Conservation (phyloP, 2,113 vertebrate species). For the Sander vitreus region DNA sequence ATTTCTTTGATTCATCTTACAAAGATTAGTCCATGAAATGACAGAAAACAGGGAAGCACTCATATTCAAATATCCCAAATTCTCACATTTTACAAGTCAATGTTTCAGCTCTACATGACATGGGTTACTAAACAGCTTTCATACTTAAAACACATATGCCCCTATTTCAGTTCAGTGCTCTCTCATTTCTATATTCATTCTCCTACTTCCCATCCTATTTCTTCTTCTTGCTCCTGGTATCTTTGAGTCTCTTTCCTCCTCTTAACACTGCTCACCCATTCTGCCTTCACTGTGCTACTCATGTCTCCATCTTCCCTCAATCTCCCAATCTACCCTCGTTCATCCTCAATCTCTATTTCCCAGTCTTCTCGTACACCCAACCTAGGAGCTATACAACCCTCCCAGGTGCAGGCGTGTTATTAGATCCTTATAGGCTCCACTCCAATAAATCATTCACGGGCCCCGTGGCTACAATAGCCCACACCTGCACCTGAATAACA, state of each 20-base stretch:
- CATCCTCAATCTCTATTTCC: no score
- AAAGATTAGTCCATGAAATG: background rate
- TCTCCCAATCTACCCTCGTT: background rate
- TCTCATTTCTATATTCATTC: background rate
- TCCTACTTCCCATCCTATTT: background rate
- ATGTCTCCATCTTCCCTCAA: background rate
- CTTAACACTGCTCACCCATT: background rate
- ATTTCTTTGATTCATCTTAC: background rate
- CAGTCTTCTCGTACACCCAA: background rate
- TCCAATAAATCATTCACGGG: slow-evolving; percentile 64
- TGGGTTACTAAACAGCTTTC: background rate
- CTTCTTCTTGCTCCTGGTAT: background rate
- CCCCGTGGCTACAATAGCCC: slow-evolving; percentile 16
- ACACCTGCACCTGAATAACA: slow-evolving; percentile 50
- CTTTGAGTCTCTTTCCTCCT: background rate
- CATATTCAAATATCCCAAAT: background rate
- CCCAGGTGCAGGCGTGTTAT: slow-evolving; percentile 53
- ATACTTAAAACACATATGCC: background rate
- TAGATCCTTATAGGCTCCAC: slow-evolving; percentile 28
- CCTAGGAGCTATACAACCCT: slow-evolving; percentile 26
- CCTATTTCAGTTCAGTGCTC: background rate
- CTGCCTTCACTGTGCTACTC: background rate
- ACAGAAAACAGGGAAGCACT: background rate
- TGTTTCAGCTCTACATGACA: background rate
- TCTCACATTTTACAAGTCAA: background rate